Evolutionary conservation across 2,113 vertebrate species (phyloP).

Genomic region (Siphamia tubifer): DNA sequence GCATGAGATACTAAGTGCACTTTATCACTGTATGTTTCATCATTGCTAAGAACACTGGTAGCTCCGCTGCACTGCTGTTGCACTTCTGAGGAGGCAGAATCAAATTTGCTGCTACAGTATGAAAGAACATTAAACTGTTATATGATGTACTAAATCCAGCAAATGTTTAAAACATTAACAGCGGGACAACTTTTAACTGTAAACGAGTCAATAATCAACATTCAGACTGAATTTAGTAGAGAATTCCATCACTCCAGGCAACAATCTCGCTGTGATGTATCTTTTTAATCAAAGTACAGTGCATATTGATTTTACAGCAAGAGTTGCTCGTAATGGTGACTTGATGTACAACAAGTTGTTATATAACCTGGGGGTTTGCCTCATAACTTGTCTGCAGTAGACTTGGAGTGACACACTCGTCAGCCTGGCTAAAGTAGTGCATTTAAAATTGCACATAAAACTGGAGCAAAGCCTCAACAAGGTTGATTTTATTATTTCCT

Average conservation of each 20-base stretch:
- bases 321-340: too few relatives aligned
- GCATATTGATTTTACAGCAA: too few relatives aligned
- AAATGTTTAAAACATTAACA: neutral
- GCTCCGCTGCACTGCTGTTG: neutral
- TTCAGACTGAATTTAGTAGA: neutral
- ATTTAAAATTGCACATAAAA: too few relatives aligned
- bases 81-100: neutral
- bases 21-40: neutral
- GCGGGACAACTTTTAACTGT: neutral
- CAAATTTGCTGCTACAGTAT: neutral
- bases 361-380: too few relatives aligned
- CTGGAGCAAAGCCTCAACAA: too few relatives aligned
- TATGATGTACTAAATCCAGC: neutral
- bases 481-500: too few relatives aligned
- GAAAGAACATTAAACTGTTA: neutral
- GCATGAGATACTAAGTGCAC: neutral
- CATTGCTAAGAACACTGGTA: slow-evolving; percentile 6
- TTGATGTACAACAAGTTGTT: too few relatives aligned
- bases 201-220: neutral
- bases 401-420: too few relatives aligned
- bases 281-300: neutral
- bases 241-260: neutral
- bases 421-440: too few relatives aligned
- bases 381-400: too few relatives aligned
- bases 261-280: neutral